These are phyloP conservation scores for Drosophila auraria DNA, from an alignment of 1,140 invertebrate genomes.

Conservation along the genomic window DNA sequence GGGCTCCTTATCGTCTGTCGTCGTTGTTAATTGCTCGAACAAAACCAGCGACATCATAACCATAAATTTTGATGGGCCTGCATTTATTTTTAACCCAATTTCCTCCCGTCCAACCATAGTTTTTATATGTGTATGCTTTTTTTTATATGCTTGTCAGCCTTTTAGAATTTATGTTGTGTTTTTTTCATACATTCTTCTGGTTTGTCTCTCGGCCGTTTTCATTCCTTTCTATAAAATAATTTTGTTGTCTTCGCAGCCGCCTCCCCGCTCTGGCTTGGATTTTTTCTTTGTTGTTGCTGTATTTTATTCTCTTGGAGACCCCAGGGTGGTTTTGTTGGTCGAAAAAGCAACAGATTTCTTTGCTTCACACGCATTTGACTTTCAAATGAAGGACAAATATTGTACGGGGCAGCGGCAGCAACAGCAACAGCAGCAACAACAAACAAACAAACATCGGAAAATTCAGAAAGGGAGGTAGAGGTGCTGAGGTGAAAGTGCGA, in stretches of 20 bases:
- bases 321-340: constrained; percentile 35
- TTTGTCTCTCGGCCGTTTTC: constrained; percentile 67
- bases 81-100: constrained; percentile 83
- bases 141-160: constrained; percentile 78
- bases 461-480: constrained; percentile 18
- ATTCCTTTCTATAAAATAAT: constrained; percentile 76
- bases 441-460: constrained; percentile 61
- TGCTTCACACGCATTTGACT: constrained; percentile 81
- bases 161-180: constrained; percentile 82
- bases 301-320: constrained; percentile 30
- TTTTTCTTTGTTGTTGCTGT: constrained; percentile 4
- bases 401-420: constrained; percentile 59
- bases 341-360: constrained; percentile 77
- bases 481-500: constrained; percentile 37
- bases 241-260: constrained; percentile 44
- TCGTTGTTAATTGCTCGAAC: constrained; percentile 52
- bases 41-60: constrained; percentile 58
- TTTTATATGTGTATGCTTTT: constrained; percentile 67
- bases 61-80: constrained; percentile 74
- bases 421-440: constrained; percentile 43
- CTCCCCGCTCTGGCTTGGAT: constrained; percentile 4
- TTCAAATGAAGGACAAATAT: constrained; percentile 84
- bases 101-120: constrained; percentile 62
- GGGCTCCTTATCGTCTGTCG: constrained; percentile 10
- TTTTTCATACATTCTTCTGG: constrained; percentile 81